A percentile compares a stretch with the other conserved stretches of the same genome.
Conservation (phyloP, 2,113 vertebrate genomes). For the Tragelaphus scriptus region DNA sequence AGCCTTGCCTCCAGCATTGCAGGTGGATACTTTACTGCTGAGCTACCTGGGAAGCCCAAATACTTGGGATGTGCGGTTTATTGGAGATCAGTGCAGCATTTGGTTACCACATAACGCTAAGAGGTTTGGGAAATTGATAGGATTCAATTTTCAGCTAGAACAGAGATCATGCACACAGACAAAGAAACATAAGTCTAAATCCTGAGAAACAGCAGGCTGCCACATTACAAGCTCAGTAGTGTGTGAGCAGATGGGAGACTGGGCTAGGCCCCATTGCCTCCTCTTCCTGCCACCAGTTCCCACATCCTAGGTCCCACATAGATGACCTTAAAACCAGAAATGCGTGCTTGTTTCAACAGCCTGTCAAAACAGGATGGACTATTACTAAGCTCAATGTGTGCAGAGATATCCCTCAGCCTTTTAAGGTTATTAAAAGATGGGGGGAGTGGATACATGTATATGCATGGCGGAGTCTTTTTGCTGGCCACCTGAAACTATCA, state of each 20-base stretch:
- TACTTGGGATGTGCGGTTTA: not conserved
- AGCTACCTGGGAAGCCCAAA: not conserved
- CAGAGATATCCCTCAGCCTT: constrained; percentile 82
- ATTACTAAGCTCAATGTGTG: constrained; percentile 89
- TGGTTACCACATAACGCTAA: not conserved
- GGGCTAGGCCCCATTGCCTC: not conserved
- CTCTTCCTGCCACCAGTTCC: not conserved
- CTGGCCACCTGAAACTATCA: not conserved
- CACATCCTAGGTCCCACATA: not conserved
- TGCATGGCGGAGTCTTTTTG: not conserved
- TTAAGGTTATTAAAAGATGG: constrained; percentile 83
- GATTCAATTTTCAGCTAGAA: not conserved
- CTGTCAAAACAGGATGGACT: constrained; percentile 85
- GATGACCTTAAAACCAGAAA: not conserved
- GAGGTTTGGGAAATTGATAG: not conserved
- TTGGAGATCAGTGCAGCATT: not conserved
- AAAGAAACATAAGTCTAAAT: not conserved
- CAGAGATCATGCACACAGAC: not conserved
- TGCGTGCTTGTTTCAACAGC: constrained; percentile 52
- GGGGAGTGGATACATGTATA: not conserved
- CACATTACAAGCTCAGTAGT: not conserved
- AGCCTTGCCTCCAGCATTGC: not conserved
- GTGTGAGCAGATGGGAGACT: not conserved
- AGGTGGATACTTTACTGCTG: not conserved
- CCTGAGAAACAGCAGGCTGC: not conserved